Conservation (phyloP, 2,113 vertebrate genomes). For the Cyanoramphus novaezelandiae region DNA sequence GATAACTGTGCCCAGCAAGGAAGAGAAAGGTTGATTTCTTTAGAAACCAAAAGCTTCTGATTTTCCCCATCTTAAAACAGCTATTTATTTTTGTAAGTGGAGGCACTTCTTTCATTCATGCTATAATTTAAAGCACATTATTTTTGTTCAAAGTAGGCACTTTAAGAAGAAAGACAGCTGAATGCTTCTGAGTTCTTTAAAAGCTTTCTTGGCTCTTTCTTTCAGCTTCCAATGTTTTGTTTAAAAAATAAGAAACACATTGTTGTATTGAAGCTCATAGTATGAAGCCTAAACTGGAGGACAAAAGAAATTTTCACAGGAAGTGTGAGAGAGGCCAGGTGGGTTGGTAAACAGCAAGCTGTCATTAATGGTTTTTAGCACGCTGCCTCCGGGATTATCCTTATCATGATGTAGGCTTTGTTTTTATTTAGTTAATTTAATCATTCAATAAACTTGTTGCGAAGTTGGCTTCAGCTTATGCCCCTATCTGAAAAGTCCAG, state of each 20-base stretch:
- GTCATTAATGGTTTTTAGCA: not conserved
- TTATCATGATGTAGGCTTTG: not conserved
- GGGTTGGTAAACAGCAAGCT: not conserved
- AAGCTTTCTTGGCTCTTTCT: slow-evolving; percentile 1
- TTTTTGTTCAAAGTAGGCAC: slow-evolving; percentile 43
- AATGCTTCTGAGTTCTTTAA: not conserved
- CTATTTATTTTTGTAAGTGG: slow-evolving; percentile 41
- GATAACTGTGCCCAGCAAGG: not conserved
- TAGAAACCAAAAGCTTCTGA: not conserved
- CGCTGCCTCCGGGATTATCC: not conserved
- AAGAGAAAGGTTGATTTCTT: not conserved
- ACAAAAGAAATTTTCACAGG: not conserved
- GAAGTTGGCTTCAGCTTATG: not conserved
- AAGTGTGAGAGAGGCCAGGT: not conserved
- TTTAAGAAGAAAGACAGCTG: slow-evolving; percentile 31
- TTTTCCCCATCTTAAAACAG: slow-evolving; percentile 6
- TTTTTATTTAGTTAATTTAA: not conserved
- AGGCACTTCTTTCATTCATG: slow-evolving; percentile 19
- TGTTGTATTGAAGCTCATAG: not conserved
- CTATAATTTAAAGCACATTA: slow-evolving; percentile 47
- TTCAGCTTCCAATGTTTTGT: not conserved
- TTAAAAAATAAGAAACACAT: not conserved
- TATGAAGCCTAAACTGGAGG: not conserved
- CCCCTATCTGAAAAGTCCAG: not conserved
- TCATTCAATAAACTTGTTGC: not conserved